Evolutionary conservation across 1,140 invertebrate species (phyloP).

Genomic region (Bombus pascuorum): DNA sequence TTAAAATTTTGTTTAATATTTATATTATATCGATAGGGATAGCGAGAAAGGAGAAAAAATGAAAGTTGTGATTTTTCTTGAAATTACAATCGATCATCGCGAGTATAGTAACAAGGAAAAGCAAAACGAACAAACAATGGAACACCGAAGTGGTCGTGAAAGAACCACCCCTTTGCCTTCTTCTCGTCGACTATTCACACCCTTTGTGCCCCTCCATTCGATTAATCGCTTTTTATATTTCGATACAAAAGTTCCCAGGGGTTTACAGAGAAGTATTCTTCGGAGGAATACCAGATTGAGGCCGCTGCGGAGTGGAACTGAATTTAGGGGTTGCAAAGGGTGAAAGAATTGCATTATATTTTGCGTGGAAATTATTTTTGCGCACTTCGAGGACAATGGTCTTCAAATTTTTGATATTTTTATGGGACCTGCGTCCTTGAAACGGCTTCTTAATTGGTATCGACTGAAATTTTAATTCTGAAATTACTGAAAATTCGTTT

Average conservation of each 20-base stretch:
- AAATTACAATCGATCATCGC: background rate
- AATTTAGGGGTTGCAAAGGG: slow-evolving; percentile 1
- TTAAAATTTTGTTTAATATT: no score
- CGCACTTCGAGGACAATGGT: background rate
- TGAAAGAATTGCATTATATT: background rate
- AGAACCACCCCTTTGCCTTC: background rate
- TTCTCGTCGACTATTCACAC: background rate
- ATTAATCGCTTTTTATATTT: background rate
- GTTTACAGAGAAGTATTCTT: background rate
- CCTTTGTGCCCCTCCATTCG: background rate
- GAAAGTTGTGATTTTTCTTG: background rate
- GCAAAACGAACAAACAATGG: slow-evolving; percentile 25
- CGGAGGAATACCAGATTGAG: slow-evolving; percentile 21
- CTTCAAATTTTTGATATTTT: background rate
- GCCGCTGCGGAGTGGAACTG: slow-evolving; percentile 1
- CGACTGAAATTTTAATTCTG: background rate
- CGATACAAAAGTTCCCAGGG: background rate
- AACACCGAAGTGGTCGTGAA: slow-evolving; percentile 39
- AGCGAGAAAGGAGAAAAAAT: background rate
- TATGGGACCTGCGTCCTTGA: background rate
- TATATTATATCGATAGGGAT: background rate
- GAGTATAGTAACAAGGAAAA: background rate
- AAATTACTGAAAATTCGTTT: background rate
- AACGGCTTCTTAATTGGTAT: background rate
- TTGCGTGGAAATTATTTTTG: background rate